Conservation (phyloP, 2,797 vertebrate species). For the Channallabes apus region DNA sequence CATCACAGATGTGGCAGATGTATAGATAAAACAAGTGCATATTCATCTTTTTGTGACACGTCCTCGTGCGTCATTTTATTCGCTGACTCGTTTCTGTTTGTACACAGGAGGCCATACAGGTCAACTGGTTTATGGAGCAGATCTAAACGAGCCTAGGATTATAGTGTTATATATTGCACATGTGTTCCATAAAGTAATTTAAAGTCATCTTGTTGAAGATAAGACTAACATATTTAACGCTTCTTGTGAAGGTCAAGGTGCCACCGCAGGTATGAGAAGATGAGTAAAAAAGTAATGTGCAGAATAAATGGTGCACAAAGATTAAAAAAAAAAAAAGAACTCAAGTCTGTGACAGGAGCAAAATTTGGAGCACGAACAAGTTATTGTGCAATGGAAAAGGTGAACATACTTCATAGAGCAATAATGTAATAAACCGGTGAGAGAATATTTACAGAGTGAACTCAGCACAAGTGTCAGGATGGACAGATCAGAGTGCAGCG, state of each 20-base stretch:
- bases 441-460: neutral
- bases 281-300: neutral
- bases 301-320: neutral
- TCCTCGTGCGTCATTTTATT: neutral
- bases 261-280: neutral
- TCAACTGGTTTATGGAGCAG: neutral
- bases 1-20: constrained; percentile 17
- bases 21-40: constrained; percentile 18
- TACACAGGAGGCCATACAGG: neutral
- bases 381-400: neutral
- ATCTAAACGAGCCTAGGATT: neutral
- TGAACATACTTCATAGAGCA: neutral
- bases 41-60: constrained; percentile 7
- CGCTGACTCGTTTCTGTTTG: neutral
- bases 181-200: neutral
- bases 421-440: neutral
- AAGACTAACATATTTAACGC: neutral
- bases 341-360: neutral
- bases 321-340: neutral
- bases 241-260: neutral
- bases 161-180: no score
- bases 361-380: no score
- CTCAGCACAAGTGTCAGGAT: neutral
- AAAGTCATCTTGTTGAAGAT: neutral
- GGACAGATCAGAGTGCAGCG: neutral